phyloP scores from a whole-genome alignment of 2,888 invertebrate genomes.

The Leucania comma region DNA sequence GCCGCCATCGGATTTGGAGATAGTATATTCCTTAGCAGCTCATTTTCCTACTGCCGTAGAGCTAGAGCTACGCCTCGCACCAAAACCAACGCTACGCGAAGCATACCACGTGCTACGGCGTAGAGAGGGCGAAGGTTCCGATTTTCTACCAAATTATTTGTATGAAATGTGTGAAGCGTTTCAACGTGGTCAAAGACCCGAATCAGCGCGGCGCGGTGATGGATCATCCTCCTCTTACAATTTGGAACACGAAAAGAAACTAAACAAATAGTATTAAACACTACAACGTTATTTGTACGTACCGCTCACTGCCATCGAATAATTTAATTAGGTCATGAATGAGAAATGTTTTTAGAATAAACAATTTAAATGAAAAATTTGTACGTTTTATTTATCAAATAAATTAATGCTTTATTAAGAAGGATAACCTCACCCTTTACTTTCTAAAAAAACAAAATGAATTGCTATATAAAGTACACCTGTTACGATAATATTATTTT shows the following conservation, averaged over 20 bases:
- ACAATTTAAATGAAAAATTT: slow-evolving; percentile 32
- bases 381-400: slow-evolving; percentile 54
- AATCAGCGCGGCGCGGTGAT: slow-evolving; percentile 80
- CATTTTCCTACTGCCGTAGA: slow-evolving; percentile 87
- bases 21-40: slow-evolving; percentile 87
- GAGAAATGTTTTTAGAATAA: slow-evolving; percentile 52
- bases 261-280: slow-evolving; percentile 64
- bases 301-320: slow-evolving; percentile 60
- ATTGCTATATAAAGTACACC: slow-evolving; percentile 25
- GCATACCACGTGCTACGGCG: slow-evolving; percentile 86
- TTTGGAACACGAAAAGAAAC: slow-evolving; percentile 71
- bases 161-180: slow-evolving; percentile 89
- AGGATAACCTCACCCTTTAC: slow-evolving; percentile 8
- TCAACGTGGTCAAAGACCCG: slow-evolving; percentile 83
- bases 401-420: slow-evolving; percentile 27
- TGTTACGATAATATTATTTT: slow-evolving; percentile 41
- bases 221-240: slow-evolving; percentile 69
- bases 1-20: slow-evolving; percentile 87
- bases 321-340: slow-evolving; percentile 40
- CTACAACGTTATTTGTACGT: slow-evolving; percentile 49
- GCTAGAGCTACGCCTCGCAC: slow-evolving; percentile 85
- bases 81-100: slow-evolving; percentile 87
- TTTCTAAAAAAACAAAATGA: slow-evolving; percentile 18
- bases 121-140: slow-evolving; percentile 84
- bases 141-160: slow-evolving; percentile 87